These are phyloP conservation scores for Plebejus argus DNA, from an alignment of 2,888 invertebrate species.

Conservation along the genomic window DNA sequence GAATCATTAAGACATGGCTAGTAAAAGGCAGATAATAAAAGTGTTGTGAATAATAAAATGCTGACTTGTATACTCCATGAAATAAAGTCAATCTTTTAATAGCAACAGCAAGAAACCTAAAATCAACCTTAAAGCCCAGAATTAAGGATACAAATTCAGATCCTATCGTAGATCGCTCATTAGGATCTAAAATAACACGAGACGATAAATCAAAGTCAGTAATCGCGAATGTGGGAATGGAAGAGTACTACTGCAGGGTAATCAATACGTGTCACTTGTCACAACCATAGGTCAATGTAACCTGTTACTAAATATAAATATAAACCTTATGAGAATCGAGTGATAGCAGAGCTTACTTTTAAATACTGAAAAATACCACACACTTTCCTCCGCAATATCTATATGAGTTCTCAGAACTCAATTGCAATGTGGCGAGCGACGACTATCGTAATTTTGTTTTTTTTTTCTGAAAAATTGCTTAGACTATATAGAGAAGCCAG, in stretches of 20 bases:
- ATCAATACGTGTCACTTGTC: constrained; percentile 20
- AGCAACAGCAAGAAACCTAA: not conserved
- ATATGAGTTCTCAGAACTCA: too few relatives aligned
- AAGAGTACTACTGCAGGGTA: constrained; percentile 6
- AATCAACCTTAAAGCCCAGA: not conserved
- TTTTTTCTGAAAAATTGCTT: too few relatives aligned
- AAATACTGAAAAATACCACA: too few relatives aligned
- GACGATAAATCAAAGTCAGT: constrained; percentile 24
- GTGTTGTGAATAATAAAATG: not conserved
- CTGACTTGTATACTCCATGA: not conserved
- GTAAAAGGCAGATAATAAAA: not conserved
- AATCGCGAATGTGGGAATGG: constrained; percentile 14
- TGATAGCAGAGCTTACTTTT: too few relatives aligned
- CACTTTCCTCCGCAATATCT: too few relatives aligned
- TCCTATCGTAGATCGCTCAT: not conserved
- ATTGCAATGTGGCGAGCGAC: too few relatives aligned
- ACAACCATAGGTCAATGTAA: constrained; percentile 10
- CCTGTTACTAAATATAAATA: not conserved
- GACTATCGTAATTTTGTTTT: too few relatives aligned
- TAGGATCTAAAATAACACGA: not conserved
- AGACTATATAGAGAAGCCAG: too few relatives aligned
- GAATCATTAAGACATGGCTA: not conserved
- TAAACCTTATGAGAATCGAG: too few relatives aligned
- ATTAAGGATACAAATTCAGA: not conserved
- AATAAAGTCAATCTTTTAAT: not conserved